phyloP scores from a whole-genome alignment of 2,888 invertebrate genomes.

The Bunonema sp. region DNA sequence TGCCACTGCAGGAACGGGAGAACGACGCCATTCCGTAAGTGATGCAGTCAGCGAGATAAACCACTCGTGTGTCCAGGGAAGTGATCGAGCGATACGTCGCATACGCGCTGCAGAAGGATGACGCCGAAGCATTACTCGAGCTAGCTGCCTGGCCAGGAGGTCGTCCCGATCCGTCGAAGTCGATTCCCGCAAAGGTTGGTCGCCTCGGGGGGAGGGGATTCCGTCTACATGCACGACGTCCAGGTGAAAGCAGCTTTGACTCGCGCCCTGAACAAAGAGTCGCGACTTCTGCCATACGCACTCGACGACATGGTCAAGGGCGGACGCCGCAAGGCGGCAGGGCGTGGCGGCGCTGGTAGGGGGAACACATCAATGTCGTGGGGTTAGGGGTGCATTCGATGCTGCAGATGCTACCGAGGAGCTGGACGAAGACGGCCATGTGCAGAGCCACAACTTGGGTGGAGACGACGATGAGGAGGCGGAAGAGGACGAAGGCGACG shows the following conservation, averaged over 20 bases:
- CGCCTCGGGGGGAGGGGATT: too few species aligned
- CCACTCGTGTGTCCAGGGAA: constrained; percentile 16
- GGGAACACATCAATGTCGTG: too few species aligned
- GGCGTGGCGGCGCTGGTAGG: neutral
- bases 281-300: constrained; percentile 64
- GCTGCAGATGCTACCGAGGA: constrained; percentile 6
- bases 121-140: constrained; percentile 74
- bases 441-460: too few species aligned
- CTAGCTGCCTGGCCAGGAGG: constrained; percentile 59
- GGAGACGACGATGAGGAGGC: constrained; percentile 17
- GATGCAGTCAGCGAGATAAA: neutral
- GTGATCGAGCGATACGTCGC: constrained; percentile 63
- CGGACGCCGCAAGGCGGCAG: neutral
- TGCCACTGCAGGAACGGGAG: constrained; percentile 58
- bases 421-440: constrained; percentile 23
- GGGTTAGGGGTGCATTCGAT: constrained; percentile 9
- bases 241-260: constrained; percentile 88
- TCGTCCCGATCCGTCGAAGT: constrained; percentile 57
- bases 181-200: constrained; percentile 53
- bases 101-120: constrained; percentile 75
- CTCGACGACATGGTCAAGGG: constrained; percentile 45
- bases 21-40: constrained; percentile 22
- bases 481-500: constrained; percentile 12
- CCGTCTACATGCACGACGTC: neutral
- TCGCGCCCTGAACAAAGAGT: constrained; percentile 72